Percentiles rank a stretch among this genome's conserved stretches.
Evolutionary conservation across 1,140 invertebrate genomes (phyloP).

Genomic region (Oncopeltus fasciatus): DNA sequence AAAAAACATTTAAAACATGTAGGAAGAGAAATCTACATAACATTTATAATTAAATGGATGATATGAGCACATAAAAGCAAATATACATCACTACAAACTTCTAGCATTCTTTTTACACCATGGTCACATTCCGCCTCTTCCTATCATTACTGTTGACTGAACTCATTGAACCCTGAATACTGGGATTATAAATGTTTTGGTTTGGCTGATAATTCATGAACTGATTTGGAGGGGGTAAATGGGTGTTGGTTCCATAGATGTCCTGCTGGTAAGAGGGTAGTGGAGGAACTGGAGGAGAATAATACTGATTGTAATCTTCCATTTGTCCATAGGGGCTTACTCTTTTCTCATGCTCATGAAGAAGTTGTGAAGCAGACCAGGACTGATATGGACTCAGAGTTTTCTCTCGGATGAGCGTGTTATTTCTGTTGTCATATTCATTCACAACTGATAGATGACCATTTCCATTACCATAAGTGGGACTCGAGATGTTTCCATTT

Average conservation of each 20-base stretch:
- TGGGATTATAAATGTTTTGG: conserved; percentile 34
- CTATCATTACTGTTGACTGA: conserved; percentile 39
- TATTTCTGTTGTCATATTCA: conserved; percentile 22
- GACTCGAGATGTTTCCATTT: conserved; percentile 12
- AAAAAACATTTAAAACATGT: background rate
- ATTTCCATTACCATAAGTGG: conserved; percentile 14
- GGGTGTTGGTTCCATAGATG: conserved; percentile 23
- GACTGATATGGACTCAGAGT: conserved; percentile 38
- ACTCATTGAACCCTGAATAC: conserved; percentile 37
- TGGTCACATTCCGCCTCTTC: conserved; percentile 39
- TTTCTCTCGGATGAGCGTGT: conserved; percentile 30
- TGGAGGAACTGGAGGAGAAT: conserved; percentile 24
- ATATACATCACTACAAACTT: background rate
- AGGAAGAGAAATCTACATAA: background rate
- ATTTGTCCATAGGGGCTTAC: conserved; percentile 32
- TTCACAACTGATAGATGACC: conserved; percentile 24
- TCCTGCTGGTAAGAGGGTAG: conserved; percentile 22
- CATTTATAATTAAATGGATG: background rate
- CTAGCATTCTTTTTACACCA: conserved; percentile 30
- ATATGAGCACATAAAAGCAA: conserved; percentile 4
- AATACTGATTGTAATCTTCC: conserved; percentile 22
- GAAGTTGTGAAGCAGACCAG: conserved; percentile 41
- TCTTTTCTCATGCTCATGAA: conserved; percentile 42
- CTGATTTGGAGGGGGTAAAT: conserved; percentile 27
- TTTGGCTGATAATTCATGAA: conserved; percentile 31